A percentile compares a stretch with the other conserved stretches of the same genome.
These are phyloP conservation scores for Narcine bancroftii DNA, from an alignment of 2,113 vertebrate species.

Conservation along the genomic window DNA sequence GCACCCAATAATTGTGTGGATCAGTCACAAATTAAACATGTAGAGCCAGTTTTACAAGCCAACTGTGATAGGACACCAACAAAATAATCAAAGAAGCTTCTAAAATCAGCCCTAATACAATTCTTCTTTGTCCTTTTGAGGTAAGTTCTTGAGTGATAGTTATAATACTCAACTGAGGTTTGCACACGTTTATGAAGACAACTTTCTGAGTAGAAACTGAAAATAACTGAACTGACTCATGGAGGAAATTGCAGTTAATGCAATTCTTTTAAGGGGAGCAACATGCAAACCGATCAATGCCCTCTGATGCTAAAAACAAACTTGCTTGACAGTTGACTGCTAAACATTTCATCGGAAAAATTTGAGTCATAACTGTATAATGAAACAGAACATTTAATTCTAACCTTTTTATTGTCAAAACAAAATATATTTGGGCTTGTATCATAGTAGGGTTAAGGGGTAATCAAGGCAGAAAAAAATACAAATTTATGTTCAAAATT, in stretches of 20 bases:
- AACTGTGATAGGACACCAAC: not conserved
- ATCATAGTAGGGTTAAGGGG: not conserved
- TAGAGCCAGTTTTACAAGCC: not conserved
- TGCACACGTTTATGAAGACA: not conserved
- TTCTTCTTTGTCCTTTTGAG: not conserved
- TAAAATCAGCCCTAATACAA: not conserved
- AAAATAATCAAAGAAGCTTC: not conserved
- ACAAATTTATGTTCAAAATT: not conserved
- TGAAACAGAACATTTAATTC: not conserved
- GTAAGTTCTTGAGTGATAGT: not conserved
- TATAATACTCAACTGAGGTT: not conserved
- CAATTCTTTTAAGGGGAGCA: not conserved
- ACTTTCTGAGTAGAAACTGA: not conserved
- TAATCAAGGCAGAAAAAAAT: not conserved
- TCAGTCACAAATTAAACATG: not conserved
- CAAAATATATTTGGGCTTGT: not conserved
- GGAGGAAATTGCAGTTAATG: not conserved
- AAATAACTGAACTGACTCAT: not conserved
- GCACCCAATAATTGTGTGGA: not conserved
- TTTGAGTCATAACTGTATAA: not conserved
- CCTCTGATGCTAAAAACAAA: not conserved
- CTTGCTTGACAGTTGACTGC: not conserved
- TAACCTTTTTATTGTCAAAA: not conserved
- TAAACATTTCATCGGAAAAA: conserved; percentile 10
- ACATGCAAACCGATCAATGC: not conserved